Percentiles rank a stretch among this genome's conserved stretches.
Evolutionary conservation across 2,113 vertebrate species (phyloP).

Genomic region (Orcinus orca): DNA sequence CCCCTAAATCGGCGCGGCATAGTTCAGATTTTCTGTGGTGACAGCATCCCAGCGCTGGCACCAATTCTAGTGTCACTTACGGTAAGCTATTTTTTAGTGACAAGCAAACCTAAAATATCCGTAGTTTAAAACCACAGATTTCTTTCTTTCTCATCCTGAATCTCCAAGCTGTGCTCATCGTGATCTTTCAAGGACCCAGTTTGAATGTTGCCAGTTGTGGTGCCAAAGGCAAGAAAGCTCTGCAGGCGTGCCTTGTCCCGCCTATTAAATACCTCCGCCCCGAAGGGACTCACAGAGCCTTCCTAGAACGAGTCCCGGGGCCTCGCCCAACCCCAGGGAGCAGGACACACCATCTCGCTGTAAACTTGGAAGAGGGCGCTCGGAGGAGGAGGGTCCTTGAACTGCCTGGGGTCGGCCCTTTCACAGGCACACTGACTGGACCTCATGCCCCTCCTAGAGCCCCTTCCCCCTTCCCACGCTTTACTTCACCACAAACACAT

Average conservation of each 20-base stretch:
- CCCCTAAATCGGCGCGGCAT: fast-evolving
- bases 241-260: neutral
- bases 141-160: neutral
- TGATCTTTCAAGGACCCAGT: no score
- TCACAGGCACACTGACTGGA: neutral
- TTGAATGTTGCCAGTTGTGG: no score
- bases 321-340: neutral
- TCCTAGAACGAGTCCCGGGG: neutral
- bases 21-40: no score
- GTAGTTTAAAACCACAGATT: neutral
- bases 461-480: neutral
- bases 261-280: neutral
- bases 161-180: neutral
- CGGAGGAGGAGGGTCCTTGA: neutral
- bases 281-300: neutral
- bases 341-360: neutral
- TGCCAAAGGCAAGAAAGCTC: neutral
- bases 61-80: no score
- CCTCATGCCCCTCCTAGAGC: neutral
- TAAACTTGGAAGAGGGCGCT: neutral
- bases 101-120: neutral
- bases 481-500: neutral
- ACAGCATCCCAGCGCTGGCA: no score
- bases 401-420: neutral
- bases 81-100: neutral